These are phyloP conservation scores for Sinopyrophorus schimmeli DNA, from an alignment of 2,888 invertebrate genomes.

Conservation along the genomic window DNA sequence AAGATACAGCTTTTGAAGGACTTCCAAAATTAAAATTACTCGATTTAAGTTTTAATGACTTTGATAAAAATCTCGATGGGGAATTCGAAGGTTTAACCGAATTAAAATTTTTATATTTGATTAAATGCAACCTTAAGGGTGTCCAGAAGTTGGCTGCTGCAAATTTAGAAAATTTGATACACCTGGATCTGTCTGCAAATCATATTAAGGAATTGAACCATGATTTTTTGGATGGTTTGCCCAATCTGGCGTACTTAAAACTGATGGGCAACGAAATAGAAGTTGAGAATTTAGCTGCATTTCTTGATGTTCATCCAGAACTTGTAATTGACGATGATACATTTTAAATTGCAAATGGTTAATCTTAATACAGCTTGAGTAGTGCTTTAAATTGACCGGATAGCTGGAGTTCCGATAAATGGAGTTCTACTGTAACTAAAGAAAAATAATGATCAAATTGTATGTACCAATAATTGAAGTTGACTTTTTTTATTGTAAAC, in stretches of 20 bases:
- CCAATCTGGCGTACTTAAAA: constrained; percentile 10
- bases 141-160: not conserved
- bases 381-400: too few relatives aligned
- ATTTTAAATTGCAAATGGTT: too few relatives aligned
- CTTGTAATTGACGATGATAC: too few relatives aligned
- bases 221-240: constrained; percentile 11
- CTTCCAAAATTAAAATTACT: constrained; percentile 13
- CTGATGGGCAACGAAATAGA: constrained; percentile 20
- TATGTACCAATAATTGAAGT: too few relatives aligned
- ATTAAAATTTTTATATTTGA: constrained; percentile 15
- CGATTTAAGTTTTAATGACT: constrained; percentile 18
- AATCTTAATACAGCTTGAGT: too few relatives aligned
- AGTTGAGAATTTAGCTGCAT: too few relatives aligned
- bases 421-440: too few relatives aligned
- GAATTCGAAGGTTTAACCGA: constrained; percentile 11
- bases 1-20: constrained; percentile 8
- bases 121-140: constrained; percentile 12
- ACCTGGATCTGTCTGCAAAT: constrained; percentile 16
- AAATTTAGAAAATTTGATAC: constrained; percentile 3
- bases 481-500: too few relatives aligned
- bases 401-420: too few relatives aligned
- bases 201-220: constrained; percentile 16
- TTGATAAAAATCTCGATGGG: constrained; percentile 8
- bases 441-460: too few relatives aligned
- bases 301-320: too few relatives aligned